These are phyloP conservation scores for Anastrepha obliqua DNA, from an alignment of 1,140 invertebrate genomes.

Conservation along the genomic window DNA sequence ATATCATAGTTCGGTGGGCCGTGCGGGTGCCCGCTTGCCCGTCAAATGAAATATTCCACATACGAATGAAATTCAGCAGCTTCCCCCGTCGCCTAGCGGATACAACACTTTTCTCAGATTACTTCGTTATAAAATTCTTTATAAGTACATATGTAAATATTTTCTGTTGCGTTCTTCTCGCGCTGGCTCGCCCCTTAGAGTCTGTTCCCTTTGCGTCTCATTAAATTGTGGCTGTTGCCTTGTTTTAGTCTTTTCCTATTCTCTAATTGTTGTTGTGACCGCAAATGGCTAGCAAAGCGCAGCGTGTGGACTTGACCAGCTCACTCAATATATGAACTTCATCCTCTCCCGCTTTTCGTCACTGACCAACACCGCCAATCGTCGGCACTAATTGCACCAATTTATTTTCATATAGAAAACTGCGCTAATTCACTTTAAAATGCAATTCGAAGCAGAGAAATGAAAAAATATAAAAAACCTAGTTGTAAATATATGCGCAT, in stretches of 20 bases:
- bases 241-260: not conserved
- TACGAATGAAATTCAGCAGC: not conserved
- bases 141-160: slow-evolving; percentile 8
- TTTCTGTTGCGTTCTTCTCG: not conserved
- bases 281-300: not conserved
- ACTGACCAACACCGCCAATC: not conserved
- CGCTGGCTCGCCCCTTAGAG: too few relatives aligned
- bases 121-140: slow-evolving; percentile 15
- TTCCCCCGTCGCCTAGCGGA: not conserved
- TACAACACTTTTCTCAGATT: not conserved
- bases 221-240: not conserved
- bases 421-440: slow-evolving; percentile 7
- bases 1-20: not conserved
- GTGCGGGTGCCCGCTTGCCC: not conserved
- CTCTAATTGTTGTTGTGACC: not conserved
- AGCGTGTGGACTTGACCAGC: not conserved
- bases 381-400: slow-evolving; percentile 6
- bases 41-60: slow-evolving; percentile 35
- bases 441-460: not conserved
- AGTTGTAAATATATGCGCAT: not conserved
- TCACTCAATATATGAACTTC: not conserved
- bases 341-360: not conserved
- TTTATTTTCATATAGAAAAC: slow-evolving; percentile 33
- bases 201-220: not conserved
- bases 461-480: not conserved